Percentiles rank a stretch among this genome's conserved stretches.
phyloP scores from a whole-genome alignment of 2,888 invertebrate genomes.

The Philereme vetulata region DNA sequence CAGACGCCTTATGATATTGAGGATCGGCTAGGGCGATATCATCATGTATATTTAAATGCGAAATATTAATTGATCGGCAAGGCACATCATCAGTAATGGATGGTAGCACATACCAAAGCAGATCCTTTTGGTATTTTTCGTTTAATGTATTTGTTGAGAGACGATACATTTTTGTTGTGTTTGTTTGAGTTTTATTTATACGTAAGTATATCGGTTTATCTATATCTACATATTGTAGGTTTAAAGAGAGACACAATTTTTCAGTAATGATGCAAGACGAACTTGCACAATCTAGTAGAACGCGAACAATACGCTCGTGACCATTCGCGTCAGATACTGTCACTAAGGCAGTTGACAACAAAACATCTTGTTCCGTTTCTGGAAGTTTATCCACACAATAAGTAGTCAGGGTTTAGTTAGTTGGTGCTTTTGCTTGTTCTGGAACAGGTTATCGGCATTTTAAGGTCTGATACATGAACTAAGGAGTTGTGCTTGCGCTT shows the following conservation, averaged over 20 bases:
- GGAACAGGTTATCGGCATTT: neutral
- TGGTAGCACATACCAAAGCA: constrained; percentile 10
- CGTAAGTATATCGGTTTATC: constrained; percentile 8
- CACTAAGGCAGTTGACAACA: constrained; percentile 21
- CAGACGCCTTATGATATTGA: constrained; percentile 13
- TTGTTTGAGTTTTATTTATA: constrained; percentile 12
- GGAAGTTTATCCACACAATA: constrained; percentile 1
- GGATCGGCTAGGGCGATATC: constrained; percentile 15
- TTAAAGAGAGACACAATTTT: neutral
- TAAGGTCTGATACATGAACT: constrained; percentile 19
- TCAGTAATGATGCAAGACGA: constrained; percentile 11
- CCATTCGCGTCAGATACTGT: constrained; percentile 22
- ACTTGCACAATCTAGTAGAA: constrained; percentile 20
- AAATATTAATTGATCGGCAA: constrained; percentile 11
- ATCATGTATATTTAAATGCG: constrained; percentile 12
- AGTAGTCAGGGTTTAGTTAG: constrained; percentile 4
- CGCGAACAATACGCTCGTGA: constrained; percentile 20
- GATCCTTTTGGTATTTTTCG: constrained; percentile 1
- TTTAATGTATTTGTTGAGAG: constrained; percentile 4
- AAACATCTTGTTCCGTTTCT: constrained; percentile 9
- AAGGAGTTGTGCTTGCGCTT: constrained; percentile 26
- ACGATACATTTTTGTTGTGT: constrained; percentile 10
- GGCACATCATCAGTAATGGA: constrained; percentile 25
- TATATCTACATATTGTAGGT: constrained; percentile 4
- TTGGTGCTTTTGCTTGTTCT: neutral